phyloP scores from a whole-genome alignment of 35 echinoderm and acorn worm genomes.

The Apostichopus japonicus region DNA sequence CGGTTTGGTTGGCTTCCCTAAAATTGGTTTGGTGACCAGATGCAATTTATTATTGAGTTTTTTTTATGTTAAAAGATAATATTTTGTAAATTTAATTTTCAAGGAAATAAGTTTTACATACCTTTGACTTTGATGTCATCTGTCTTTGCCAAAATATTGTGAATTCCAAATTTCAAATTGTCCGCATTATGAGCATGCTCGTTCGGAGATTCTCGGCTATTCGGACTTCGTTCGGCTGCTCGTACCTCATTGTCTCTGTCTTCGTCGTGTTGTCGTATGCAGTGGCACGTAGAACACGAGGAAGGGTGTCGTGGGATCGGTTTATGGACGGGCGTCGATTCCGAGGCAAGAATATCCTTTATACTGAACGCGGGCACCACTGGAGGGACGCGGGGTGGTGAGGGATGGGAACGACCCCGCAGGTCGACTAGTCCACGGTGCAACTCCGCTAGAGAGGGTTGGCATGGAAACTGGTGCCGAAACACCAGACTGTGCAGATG shows the following conservation, averaged over 20 bases:
- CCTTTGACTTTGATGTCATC: conserved; percentile 42
- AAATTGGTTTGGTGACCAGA: no score
- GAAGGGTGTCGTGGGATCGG: conserved; percentile 82
- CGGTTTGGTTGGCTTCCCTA: no score
- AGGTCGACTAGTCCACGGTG: conserved; percentile 51
- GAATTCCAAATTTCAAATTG: conserved; percentile 56
- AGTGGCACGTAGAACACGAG: conserved; percentile 83
- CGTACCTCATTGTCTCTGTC: neutral
- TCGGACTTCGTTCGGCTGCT: neutral
- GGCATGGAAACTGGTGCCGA: conserved; percentile 32
- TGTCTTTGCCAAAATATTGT: conserved; percentile 48
- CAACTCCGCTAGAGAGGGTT: conserved; percentile 22
- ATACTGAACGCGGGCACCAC: conserved; percentile 72
- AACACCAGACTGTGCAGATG: conserved; percentile 47
- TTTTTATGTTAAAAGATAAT: no score
- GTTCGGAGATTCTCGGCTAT: conserved; percentile 25
- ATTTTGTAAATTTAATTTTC: no score
- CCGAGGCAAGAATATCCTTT: conserved; percentile 79
- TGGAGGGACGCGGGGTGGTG: conserved; percentile 24
- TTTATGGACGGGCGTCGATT: conserved; percentile 73
- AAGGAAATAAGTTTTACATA: neutral
- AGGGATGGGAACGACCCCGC: conserved; percentile 21
- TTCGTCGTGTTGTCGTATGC: conserved; percentile 56
- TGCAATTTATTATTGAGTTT: no score
- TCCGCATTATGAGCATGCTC: conserved; percentile 5